phyloP scores from a whole-genome alignment of 2,888 invertebrate species.

The Tenthredo mesomela region DNA sequence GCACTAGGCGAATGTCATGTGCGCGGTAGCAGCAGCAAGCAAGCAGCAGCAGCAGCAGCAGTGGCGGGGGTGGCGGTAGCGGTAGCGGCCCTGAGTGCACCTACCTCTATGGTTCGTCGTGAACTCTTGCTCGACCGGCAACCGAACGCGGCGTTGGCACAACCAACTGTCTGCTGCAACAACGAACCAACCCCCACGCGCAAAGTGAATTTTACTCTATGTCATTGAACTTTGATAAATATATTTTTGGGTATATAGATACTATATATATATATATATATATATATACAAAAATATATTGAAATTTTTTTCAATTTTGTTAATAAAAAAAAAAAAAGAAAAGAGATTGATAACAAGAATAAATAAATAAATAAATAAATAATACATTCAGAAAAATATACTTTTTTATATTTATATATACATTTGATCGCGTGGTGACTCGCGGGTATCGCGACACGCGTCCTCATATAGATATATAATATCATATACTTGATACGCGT shows the following conservation, averaged over 20 bases:
- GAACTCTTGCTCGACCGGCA: slow-evolving; percentile 50
- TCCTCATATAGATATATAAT: not conserved
- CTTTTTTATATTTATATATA: not conserved
- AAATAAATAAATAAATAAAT: not conserved
- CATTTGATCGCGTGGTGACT: not conserved
- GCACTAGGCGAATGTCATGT: slow-evolving; percentile 60
- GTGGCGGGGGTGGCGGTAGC: not conserved
- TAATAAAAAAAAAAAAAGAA: not conserved
- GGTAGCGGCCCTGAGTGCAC: slow-evolving; percentile 59
- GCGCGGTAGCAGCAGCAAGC: slow-evolving; percentile 58
- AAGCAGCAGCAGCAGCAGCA: slow-evolving; percentile 32
- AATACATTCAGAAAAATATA: not conserved
- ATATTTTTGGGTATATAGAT: not conserved
- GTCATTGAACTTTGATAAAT: slow-evolving; percentile 70
- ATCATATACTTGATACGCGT: not conserved
- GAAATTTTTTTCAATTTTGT: not conserved
- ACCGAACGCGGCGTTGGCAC: slow-evolving; percentile 31
- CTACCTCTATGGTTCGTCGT: slow-evolving; percentile 53
- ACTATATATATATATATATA: not conserved
- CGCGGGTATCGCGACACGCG: slow-evolving; percentile 21
- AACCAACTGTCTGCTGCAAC: slow-evolving; percentile 53
- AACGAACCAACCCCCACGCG: slow-evolving; percentile 54
- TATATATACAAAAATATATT: not conserved
- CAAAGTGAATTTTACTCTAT: slow-evolving; percentile 73
- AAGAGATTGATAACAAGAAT: not conserved